These are phyloP conservation scores for Melanerpes formicivorus DNA, from an alignment of 2,113 vertebrate genomes.

Conservation along the genomic window DNA sequence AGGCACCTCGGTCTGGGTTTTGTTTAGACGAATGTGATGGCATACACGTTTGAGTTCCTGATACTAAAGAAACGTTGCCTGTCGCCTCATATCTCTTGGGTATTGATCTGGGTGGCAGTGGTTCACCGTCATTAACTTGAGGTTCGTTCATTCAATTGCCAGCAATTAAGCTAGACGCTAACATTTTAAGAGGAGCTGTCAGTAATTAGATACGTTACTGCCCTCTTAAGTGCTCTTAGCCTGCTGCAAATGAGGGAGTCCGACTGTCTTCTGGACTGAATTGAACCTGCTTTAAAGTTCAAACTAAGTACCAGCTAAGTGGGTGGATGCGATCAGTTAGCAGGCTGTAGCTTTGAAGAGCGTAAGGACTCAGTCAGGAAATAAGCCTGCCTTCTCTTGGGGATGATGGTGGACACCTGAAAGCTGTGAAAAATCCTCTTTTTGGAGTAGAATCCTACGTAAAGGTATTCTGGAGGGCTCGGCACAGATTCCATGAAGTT, in stretches of 20 bases:
- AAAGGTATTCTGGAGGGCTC: neutral
- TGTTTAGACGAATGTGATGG: neutral
- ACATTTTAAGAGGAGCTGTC: neutral
- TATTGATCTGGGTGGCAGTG: neutral
- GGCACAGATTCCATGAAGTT: neutral
- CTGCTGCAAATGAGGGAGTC: neutral
- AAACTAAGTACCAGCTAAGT: neutral
- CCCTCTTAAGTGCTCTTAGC: neutral
- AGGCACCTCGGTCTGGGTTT: neutral
- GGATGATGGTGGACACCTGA: neutral
- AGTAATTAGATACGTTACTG: neutral
- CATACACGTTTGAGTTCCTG: neutral
- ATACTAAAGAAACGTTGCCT: neutral
- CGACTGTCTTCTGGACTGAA: neutral
- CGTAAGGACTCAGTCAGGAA: neutral
- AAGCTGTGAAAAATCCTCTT: neutral
- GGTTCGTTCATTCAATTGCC: neutral
- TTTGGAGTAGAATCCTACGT: neutral
- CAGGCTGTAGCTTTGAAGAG: neutral
- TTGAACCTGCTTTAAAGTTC: conserved; percentile 20
- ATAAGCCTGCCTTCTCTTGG: neutral
- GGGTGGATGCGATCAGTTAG: neutral
- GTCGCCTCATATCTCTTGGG: neutral
- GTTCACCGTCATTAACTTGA: neutral
- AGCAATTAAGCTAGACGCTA: neutral